These are phyloP conservation scores for Trissolcus brochymenae DNA, from an alignment of 2,888 invertebrate species.

Conservation along the genomic window DNA sequence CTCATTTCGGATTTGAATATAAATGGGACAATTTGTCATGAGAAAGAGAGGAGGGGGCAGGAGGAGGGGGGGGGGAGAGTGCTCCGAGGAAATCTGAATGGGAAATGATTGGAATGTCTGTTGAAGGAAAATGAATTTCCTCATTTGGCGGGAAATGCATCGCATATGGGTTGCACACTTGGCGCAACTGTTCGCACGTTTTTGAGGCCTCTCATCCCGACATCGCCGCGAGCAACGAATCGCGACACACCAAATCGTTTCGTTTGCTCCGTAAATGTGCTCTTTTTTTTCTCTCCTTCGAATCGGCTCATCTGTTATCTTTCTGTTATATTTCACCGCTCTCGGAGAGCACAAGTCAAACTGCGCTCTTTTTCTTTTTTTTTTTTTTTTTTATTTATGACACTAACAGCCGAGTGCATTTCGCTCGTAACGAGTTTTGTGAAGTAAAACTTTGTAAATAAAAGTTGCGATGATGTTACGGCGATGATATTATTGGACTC, in stretches of 20 bases:
- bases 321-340: slow-evolving; percentile 25
- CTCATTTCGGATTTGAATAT: slow-evolving; percentile 19
- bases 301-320: slow-evolving; percentile 37
- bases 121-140: slow-evolving; percentile 33
- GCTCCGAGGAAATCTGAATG: slow-evolving; percentile 23
- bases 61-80: neutral
- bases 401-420: slow-evolving; percentile 9
- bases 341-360: slow-evolving; percentile 6
- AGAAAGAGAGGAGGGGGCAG: neutral
- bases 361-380: neutral
- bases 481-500: slow-evolving; percentile 7
- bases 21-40: slow-evolving; percentile 23
- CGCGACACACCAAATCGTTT: slow-evolving; percentile 26
- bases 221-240: slow-evolving; percentile 14
- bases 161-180: slow-evolving; percentile 41
- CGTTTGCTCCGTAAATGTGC: slow-evolving; percentile 13
- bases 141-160: slow-evolving; percentile 34
- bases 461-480: slow-evolving; percentile 10
- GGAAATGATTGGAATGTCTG: slow-evolving; percentile 36
- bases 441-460: slow-evolving; percentile 12
- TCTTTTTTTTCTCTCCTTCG: slow-evolving; percentile 25
- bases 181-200: slow-evolving; percentile 22
- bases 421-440: slow-evolving; percentile 13
- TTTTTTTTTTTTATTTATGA: slow-evolving; percentile 22
- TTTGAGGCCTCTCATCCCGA: slow-evolving; percentile 35